A percentile compares a stretch with the other conserved stretches of the same genome.
Evolutionary conservation across 2,888 invertebrate genomes (phyloP).

Genomic region (Andrena hattorfiana): DNA sequence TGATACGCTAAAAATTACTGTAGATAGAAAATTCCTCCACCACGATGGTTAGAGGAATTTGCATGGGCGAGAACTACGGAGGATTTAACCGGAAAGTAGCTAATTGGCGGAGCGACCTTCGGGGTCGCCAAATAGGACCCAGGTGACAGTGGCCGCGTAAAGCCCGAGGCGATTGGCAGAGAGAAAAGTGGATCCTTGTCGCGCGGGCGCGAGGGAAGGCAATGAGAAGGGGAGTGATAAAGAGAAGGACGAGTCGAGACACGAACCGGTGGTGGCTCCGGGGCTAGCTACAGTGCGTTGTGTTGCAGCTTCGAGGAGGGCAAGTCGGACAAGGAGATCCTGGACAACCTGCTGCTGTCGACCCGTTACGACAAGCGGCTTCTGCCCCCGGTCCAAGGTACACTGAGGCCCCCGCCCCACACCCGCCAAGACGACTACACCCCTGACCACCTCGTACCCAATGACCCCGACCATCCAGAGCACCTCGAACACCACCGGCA

Average conservation of each 20-base stretch:
- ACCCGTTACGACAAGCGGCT: slow-evolving; percentile 97
- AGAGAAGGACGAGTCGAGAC: not conserved
- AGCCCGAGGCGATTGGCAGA: not conserved
- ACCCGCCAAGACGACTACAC: slow-evolving; percentile 83
- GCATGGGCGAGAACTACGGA: no score
- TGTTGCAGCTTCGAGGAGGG: slow-evolving; percentile 94
- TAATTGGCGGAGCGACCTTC: slow-evolving; percentile 15
- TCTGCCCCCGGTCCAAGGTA: slow-evolving; percentile 95
- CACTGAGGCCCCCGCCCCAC: slow-evolving; percentile 84
- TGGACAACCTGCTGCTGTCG: slow-evolving; percentile 95
- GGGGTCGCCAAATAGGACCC: slow-evolving; percentile 9
- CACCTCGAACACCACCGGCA: slow-evolving; percentile 84
- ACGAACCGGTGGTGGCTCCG: slow-evolving; percentile 29
- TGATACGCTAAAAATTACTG: no score
- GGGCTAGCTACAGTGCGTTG: slow-evolving; percentile 72
- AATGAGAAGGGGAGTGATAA: no score
- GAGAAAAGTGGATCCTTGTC: not conserved
- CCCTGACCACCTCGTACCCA: slow-evolving; percentile 80
- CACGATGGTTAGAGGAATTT: no score
- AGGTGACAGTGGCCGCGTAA: not conserved
- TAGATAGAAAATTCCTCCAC: no score
- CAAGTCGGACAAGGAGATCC: slow-evolving; percentile 96
- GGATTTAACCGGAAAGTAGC: no score
- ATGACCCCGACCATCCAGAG: slow-evolving; percentile 82
- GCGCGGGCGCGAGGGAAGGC: not conserved